Conservation (phyloP, 2,888 invertebrate species). For the Augochlorella aurata region DNA sequence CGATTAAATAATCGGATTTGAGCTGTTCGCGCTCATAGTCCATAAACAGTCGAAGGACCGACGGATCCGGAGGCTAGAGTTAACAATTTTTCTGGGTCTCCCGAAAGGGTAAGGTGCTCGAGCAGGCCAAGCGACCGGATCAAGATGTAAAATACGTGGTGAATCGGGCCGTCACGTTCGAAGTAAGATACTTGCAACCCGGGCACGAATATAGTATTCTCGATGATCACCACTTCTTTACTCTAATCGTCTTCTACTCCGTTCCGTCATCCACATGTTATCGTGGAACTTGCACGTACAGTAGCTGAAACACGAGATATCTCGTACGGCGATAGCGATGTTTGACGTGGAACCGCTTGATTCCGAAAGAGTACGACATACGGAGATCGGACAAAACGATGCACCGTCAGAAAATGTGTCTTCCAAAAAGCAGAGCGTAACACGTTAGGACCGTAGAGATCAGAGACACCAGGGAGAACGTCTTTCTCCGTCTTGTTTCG, state of each 20-base stretch:
- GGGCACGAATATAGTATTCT: conserved; percentile 54
- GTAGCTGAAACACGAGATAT: conserved; percentile 1
- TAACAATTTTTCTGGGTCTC: neutral
- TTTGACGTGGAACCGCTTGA: conserved; percentile 43
- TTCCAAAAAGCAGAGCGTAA: conserved; percentile 83
- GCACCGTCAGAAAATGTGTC: conserved; percentile 91
- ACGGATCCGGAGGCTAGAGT: neutral
- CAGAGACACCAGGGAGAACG: neutral
- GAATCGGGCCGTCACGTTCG: conserved; percentile 32
- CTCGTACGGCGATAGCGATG: neutral
- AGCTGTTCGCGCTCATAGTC: neutral
- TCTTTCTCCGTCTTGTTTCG: conserved; percentile 44
- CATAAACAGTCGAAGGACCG: neutral
- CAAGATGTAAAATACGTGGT: conserved; percentile 43
- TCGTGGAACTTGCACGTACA: conserved; percentile 68
- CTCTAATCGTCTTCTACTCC: conserved; percentile 64
- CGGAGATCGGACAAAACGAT: conserved; percentile 10
- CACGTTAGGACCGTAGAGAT: conserved; percentile 37
- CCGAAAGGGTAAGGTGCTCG: conserved; percentile 19
- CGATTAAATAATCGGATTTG: neutral
- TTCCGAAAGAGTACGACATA: neutral
- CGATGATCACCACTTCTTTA: conserved; percentile 60
- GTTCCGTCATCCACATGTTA: conserved; percentile 80
- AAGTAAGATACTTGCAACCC: conserved; percentile 49
- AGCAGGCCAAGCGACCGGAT: conserved; percentile 15